Conservation (phyloP, 2,113 vertebrate genomes). For the Heterotilapia buettikoferi region DNA sequence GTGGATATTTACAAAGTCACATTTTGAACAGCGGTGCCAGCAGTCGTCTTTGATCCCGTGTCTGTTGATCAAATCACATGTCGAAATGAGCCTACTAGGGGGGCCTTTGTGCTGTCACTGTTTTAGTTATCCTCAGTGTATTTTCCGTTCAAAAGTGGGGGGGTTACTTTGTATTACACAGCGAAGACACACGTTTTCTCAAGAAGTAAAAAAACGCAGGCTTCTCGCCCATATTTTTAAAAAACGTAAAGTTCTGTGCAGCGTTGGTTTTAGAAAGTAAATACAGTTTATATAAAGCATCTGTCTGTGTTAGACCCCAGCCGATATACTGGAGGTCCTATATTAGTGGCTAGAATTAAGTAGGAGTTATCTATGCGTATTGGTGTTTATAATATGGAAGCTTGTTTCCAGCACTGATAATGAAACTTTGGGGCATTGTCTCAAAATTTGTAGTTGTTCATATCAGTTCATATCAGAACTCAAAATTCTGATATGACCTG, state of each 20-base stretch:
- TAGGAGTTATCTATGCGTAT: neutral
- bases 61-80: neutral
- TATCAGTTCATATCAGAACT: neutral
- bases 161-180: neutral
- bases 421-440: neutral
- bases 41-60: neutral
- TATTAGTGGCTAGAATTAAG: neutral
- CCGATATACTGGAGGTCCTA: neutral
- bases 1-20: slow-evolving; percentile 18
- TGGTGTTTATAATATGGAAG: neutral
- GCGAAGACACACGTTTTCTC: neutral
- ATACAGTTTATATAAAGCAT: neutral
- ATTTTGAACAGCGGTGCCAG: neutral
- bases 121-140: neutral
- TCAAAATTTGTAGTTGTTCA: neutral
- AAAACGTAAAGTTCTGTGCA: neutral
- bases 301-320: neutral
- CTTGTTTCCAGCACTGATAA: neutral
- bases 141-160: neutral
- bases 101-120: neutral
- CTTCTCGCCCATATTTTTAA: neutral
- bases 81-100: neutral
- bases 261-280: neutral
- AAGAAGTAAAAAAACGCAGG: neutral
- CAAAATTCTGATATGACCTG: neutral